Base-by-base conservation (phyloP, 2,797 vertebrate genomes). In the Hyperoplus immaculatus region DNA sequence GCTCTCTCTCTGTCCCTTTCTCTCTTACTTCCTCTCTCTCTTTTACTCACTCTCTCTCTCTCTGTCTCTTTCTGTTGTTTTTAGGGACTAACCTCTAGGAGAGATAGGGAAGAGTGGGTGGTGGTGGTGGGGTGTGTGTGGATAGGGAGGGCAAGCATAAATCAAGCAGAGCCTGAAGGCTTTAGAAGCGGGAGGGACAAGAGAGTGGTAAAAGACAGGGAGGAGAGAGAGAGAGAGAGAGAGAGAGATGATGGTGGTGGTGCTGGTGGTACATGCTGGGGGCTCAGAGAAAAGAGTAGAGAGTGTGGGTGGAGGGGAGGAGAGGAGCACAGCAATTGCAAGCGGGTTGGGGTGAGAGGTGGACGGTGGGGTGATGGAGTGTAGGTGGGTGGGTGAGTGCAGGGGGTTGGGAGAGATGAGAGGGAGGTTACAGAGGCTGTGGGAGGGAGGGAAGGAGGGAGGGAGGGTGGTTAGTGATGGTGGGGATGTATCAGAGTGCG, bases 61-160 rank as follows among this genome's bases (percentile, higher is more conserved):
- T 66, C 74, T 68, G 65, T 85, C 78, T 85, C 85, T 72, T 81
- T 89, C 89, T 95, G 94, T 95, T 95, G 94, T 95, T 95, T 95
- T 95, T 95, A 95, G 94, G 95, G 95, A 95, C 94, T 91, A 93
- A 94, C 93, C 94, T 95, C 93, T 88, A 91, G 77, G 80, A 94
- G 91, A 94, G 94, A 94, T 91, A 93, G 89, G 86, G 89, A 90
- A 83, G 90, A 92, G 84, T 92, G 93, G 92, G 87, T 85, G 92
- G 74, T 82, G 84, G 65, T 55, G 82, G 87, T 83, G 84, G 75
- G 78, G 72, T 67, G 87, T 77, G 75, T 81, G 85, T 77, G 87
- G 86, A 92, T 89, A 88, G 89, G 82, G 92, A 93, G 88, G 90
- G 88, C 89, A 87, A 91, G 90, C 89, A 93, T 92, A 93, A 92